These are phyloP conservation scores for Chrysocyon brachyurus DNA, from an alignment of 2,797 vertebrate species.

Conservation along the genomic window DNA sequence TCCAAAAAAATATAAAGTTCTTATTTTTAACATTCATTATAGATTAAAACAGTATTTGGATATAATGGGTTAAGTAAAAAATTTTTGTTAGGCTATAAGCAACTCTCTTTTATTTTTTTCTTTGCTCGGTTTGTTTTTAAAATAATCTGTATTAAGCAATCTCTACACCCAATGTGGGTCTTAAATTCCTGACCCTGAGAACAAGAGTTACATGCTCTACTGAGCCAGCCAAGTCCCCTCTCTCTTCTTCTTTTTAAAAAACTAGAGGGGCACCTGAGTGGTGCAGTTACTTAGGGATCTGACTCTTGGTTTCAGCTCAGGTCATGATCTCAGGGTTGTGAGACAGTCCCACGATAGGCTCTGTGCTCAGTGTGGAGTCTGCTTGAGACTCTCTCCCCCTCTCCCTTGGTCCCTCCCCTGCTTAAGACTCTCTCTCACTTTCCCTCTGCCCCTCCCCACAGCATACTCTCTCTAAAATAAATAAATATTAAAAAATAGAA, in stretches of 20 bases:
- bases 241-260: constrained; percentile 20
- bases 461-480: not conserved
- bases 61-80: constrained; percentile 46
- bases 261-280: not conserved
- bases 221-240: not conserved
- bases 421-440: not conserved
- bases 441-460: not conserved
- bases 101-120: not conserved
- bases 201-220: not conserved
- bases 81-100: not conserved
- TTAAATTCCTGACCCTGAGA: not conserved
- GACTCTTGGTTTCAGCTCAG: not conserved
- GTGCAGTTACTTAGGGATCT: not conserved
- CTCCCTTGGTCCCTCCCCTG: not conserved
- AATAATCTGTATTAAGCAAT: not conserved
- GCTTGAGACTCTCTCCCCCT: not conserved
- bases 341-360: not conserved
- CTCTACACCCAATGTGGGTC: not conserved
- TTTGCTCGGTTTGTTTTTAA: not conserved
- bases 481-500: not conserved
- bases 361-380: not conserved
- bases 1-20: constrained; percentile 27
- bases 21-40: constrained; percentile 41
- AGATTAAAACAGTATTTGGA: constrained; percentile 33
- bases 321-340: not conserved